phyloP scores from a whole-genome alignment of 2,797 vertebrate genomes.

The Diplodus puntazzo region DNA sequence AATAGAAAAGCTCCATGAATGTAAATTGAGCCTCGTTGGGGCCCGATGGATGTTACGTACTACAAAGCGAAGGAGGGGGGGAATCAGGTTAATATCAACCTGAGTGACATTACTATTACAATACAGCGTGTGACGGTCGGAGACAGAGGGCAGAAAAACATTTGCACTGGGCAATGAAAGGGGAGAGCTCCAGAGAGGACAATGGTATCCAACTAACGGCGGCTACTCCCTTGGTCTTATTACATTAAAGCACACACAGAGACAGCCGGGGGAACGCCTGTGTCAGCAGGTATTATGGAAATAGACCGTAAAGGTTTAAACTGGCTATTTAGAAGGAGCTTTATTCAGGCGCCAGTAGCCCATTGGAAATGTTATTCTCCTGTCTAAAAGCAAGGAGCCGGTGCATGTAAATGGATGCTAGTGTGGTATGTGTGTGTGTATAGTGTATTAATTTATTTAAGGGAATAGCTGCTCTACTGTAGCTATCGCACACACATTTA shows the following conservation, averaged over 20 bases:
- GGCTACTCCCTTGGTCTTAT: constrained; percentile 69
- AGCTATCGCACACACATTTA: constrained; percentile 31
- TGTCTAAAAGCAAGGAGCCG: constrained; percentile 61
- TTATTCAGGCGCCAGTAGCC: constrained; percentile 68
- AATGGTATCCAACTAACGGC: constrained; percentile 50
- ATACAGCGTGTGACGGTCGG: constrained; percentile 52
- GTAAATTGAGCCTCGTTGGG: constrained; percentile 80
- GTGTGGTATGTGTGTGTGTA: constrained; percentile 28
- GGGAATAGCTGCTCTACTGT: constrained; percentile 24
- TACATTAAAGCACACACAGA: constrained; percentile 82
- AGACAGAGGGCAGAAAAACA: constrained; percentile 56
- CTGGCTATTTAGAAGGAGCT: constrained; percentile 68
- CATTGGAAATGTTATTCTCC: constrained; percentile 68
- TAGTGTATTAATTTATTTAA: constrained; percentile 55
- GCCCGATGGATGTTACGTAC: constrained; percentile 63
- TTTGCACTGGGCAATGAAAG: constrained; percentile 59
- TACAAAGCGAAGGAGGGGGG: constrained; percentile 56
- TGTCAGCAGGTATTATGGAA: constrained; percentile 83
- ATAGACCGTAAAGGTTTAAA: constrained; percentile 70
- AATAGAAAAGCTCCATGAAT: constrained; percentile 88
- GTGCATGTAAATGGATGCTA: constrained; percentile 64
- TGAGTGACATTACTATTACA: constrained; percentile 73
- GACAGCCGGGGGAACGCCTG: constrained; percentile 59
- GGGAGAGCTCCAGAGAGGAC: constrained; percentile 45
- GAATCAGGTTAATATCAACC: constrained; percentile 77